Percentiles rank a stretch among this genome's conserved stretches.
These are phyloP conservation scores for Anarrhichthys ocellatus DNA, from an alignment of 2,113 vertebrate species.

Conservation along the genomic window DNA sequence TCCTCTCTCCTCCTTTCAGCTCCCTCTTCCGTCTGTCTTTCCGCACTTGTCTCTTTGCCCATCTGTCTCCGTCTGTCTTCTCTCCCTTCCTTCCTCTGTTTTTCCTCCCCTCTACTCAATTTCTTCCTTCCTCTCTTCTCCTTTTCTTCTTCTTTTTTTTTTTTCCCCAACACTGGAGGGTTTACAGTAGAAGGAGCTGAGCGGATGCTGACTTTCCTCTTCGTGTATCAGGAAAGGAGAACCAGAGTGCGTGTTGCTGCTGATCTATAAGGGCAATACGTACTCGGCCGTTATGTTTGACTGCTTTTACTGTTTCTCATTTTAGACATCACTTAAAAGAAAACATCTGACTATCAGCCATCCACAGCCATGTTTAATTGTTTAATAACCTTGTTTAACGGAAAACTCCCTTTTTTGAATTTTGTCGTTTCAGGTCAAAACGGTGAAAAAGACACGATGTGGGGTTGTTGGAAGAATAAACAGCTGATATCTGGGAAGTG, in stretches of 20 bases:
- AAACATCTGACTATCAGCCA: not conserved
- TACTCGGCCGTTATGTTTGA: not conserved
- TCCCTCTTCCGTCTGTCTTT: constrained; percentile 72
- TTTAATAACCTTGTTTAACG: constrained; percentile 3
- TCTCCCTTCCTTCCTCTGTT: constrained; percentile 66
- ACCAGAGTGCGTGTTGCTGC: constrained; percentile 21
- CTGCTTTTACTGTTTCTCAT: constrained; percentile 18
- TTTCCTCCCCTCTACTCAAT: constrained; percentile 62
- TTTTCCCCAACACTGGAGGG: constrained; percentile 32
- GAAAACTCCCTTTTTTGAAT: not conserved
- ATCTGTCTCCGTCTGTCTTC: constrained; percentile 74
- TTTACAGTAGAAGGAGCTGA: constrained; percentile 69
- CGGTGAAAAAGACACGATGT: not conserved
- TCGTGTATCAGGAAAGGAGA: constrained; percentile 33
- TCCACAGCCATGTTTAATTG: constrained; percentile 5
- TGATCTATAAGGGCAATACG: constrained; percentile 24
- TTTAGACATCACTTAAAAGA: constrained; percentile 9
- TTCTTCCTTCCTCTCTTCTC: constrained; percentile 72
- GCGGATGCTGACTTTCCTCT: constrained; percentile 63
- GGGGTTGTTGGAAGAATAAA: not conserved
- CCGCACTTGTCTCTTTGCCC: constrained; percentile 73
- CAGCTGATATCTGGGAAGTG: not conserved
- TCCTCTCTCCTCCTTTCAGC: constrained; percentile 72
- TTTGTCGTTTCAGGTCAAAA: constrained; percentile 28
- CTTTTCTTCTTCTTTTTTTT: constrained; percentile 37